Evolutionary conservation across 30 jellyfish, hydroid and myxozoan genomes (phyloP).

Genomic region (Catostylus mosaicus): DNA sequence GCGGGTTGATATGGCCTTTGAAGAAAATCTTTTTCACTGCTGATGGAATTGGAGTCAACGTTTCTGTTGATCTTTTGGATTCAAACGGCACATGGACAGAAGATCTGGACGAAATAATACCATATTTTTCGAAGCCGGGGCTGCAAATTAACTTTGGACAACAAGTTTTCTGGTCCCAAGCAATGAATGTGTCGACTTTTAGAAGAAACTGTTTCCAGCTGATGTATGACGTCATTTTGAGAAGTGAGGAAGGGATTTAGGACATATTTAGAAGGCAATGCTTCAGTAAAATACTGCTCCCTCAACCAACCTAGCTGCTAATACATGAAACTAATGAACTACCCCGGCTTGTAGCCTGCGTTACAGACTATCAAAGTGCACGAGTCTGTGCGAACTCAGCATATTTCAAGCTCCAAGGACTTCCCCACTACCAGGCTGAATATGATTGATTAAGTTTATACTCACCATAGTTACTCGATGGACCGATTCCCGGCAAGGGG

Average conservation of each 20-base stretch:
- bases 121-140: slow-evolving; percentile 46
- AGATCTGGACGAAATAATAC: slow-evolving; percentile 57
- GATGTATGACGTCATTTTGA: slow-evolving; percentile 32
- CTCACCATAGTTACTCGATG: too few relatives aligned
- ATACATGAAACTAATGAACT: too few relatives aligned
- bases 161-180: slow-evolving; percentile 48
- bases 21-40: slow-evolving; percentile 51
- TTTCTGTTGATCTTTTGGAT: slow-evolving; percentile 32
- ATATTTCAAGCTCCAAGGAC: too few relatives aligned
- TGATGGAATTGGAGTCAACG: slow-evolving; percentile 64
- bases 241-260: slow-evolving; percentile 24
- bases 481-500: too few relatives aligned
- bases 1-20: slow-evolving; percentile 73
- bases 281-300: too few relatives aligned
- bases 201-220: slow-evolving; percentile 28
- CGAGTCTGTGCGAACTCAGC: too few relatives aligned
- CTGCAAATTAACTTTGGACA: slow-evolving; percentile 72
- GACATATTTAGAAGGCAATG: too few relatives aligned
- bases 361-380: too few relatives aligned
- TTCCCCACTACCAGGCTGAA: too few relatives aligned
- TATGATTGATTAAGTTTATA: too few relatives aligned
- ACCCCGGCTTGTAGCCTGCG: too few relatives aligned
- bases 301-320: too few relatives aligned
- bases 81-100: slow-evolving; percentile 25
- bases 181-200: slow-evolving; percentile 40